Base-by-base conservation (phyloP, 1,140 invertebrate species). In the Drosophila yakuba region DNA sequence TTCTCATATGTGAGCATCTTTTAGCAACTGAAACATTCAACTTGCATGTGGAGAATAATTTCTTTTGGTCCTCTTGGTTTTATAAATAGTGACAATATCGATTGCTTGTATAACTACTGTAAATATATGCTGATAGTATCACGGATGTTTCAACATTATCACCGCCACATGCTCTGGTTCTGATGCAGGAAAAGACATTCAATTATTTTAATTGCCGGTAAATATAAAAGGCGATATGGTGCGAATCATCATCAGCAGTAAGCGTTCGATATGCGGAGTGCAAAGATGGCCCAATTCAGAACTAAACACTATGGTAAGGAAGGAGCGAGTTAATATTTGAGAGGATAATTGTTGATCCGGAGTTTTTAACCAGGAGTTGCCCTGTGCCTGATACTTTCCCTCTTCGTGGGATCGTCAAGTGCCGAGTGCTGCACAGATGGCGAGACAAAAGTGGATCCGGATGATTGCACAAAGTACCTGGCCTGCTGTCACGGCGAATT, bases 151-250 rank as follows among this genome's bases (percentile, higher is more conserved):
- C 39, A 57, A 48, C 44, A 50, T 69, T 88, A 86, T 86, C 83
- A 62, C 35, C 41, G 51, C 44, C 48, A 64, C 48, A 57, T 74
- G 78, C 78, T 64, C 17, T 74, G 0, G 74, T 74, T 52, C 17
- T 14, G 38, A 32, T 38, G 61, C 41, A 23, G 39, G 51, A 59
- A 43, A 47, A 66, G 58, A 50, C 57, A 88, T 75, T 82, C 74
- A 56, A 85, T 85, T 86, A 85, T 78, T 64, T 72, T 85, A 85
- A 85, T 85, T 82, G 83, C 45, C 35, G 25, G 38, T 62, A 72
- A 72, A 85, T 85, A 85, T 85, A 85, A 82, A 85, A 86, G 83
- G 45, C 25, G 39, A 63, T 57, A 63, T 60, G 45, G 12, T 20
- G 23, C 41, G 41, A n/a, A 38, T 14, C 25, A 25, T 25, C 25